phyloP scores from a whole-genome alignment of 2,888 invertebrate genomes.

The Sphaerophoria rueppellii region DNA sequence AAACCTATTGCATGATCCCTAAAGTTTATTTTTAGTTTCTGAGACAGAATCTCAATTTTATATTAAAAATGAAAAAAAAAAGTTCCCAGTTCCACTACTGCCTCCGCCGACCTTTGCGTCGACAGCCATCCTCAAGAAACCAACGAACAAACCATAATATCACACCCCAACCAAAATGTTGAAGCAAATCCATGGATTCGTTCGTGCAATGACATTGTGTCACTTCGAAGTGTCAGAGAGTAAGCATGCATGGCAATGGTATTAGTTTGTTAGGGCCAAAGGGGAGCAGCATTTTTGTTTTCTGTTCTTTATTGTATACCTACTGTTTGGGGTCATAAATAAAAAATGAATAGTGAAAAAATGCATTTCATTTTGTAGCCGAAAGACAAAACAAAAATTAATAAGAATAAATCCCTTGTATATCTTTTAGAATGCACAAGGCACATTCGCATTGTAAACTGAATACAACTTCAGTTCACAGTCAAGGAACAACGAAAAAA shows the following conservation, averaged over 20 bases:
- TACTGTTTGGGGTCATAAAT: conserved; percentile 50
- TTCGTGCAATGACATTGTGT: conserved; percentile 67
- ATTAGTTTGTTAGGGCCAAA: conserved; percentile 26
- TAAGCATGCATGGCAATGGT: conserved; percentile 46
- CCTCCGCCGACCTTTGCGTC: not conserved
- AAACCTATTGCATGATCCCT: conserved; percentile 32
- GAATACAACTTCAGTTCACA: conserved; percentile 24
- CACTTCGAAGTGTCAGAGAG: conserved; percentile 60
- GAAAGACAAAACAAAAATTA: conserved; percentile 3
- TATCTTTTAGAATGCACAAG: conserved; percentile 9
- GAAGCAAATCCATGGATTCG: conserved; percentile 37
- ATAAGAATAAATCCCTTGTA: conserved; percentile 25
- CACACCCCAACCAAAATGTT: conserved; percentile 35
- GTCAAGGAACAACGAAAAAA: not conserved
- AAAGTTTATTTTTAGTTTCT: conserved; percentile 56
- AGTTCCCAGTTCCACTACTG: not conserved
- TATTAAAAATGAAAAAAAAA: not conserved
- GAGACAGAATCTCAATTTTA: conserved; percentile 57
- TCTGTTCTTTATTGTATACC: not conserved
- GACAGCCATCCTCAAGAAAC: not conserved
- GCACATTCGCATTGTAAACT: not conserved
- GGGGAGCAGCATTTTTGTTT: conserved; percentile 10
- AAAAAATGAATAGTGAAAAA: conserved; percentile 28
- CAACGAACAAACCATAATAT: conserved; percentile 1
- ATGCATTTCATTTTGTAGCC: conserved; percentile 36